Evolutionary conservation across 2,113 vertebrate genomes (phyloP).

Genomic region (Barbus barbus): DNA sequence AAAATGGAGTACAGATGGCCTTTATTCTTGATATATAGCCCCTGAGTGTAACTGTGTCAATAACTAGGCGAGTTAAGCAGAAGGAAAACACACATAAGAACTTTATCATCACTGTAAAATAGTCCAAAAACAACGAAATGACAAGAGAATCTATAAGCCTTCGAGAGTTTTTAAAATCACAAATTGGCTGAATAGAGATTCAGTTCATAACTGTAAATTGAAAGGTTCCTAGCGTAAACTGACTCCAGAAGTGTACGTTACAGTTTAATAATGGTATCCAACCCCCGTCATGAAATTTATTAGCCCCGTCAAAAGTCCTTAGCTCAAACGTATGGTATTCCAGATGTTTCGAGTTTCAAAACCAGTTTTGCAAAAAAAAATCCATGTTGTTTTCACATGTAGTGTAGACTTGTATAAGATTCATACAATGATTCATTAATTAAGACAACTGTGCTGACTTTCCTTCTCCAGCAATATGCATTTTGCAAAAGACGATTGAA

Average conservation of each 20-base stretch:
- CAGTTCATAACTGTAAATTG: constrained; percentile 50
- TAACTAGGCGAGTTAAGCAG: constrained; percentile 46
- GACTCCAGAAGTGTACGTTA: constrained; percentile 48
- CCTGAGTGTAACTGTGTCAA: constrained; percentile 48
- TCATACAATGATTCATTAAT: background rate
- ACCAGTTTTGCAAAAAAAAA: constrained; percentile 39
- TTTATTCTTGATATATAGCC: constrained; percentile 45
- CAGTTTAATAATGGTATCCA: constrained; percentile 54
- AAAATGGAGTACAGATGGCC: constrained; percentile 52
- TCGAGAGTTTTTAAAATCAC: constrained; percentile 9
- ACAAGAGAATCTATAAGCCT: constrained; percentile 27
- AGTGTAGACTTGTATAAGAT: constrained; percentile 35
- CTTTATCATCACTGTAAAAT: constrained; percentile 41
- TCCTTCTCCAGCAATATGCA: background rate
- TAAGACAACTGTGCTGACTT: background rate
- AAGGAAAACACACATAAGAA: constrained; percentile 34
- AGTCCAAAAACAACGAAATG: constrained; percentile 28
- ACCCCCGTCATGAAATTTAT: constrained; percentile 59
- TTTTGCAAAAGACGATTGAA: background rate
- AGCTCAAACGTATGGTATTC: constrained; percentile 50
- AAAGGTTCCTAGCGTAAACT: constrained; percentile 50
- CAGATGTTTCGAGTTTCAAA: constrained; percentile 59
- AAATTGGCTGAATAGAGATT: constrained; percentile 44
- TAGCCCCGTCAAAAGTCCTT: constrained; percentile 57
- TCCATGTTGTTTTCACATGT: constrained; percentile 40